phyloP scores from a whole-genome alignment of 2,113 vertebrate species.

The Caranx melampygus region DNA sequence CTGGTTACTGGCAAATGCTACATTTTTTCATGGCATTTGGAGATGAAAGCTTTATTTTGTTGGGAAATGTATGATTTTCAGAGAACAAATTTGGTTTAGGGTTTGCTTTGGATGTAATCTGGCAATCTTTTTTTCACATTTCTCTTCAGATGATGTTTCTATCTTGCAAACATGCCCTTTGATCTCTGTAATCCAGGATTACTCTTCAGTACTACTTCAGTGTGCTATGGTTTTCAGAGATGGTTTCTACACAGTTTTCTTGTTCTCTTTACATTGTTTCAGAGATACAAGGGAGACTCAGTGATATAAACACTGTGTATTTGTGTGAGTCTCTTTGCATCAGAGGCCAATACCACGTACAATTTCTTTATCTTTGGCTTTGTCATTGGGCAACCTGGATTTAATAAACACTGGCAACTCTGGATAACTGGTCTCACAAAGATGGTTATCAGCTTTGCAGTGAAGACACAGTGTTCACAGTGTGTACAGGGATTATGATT shows the following conservation, averaged over 20 bases:
- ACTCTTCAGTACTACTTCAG: slow-evolving; percentile 3
- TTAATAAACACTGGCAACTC: background rate
- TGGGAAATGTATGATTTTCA: background rate
- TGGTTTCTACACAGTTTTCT: background rate
- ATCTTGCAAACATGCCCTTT: slow-evolving; percentile 14
- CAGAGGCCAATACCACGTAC: background rate
- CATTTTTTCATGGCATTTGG: background rate
- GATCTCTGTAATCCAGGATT: slow-evolving; percentile 21
- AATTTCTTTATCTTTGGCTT: background rate
- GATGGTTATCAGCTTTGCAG: slow-evolving; percentile 3
- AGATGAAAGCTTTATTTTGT: background rate
- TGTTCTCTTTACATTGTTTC: background rate
- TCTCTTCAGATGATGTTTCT: background rate
- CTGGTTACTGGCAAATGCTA: background rate
- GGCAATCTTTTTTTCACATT: background rate
- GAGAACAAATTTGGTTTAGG: background rate
- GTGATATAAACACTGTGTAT: background rate
- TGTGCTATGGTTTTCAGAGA: background rate
- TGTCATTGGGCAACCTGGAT: background rate
- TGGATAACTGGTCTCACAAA: background rate
- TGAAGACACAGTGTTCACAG: background rate
- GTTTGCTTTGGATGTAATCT: background rate
- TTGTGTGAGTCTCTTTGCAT: background rate
- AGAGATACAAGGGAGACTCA: background rate
- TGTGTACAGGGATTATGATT: slow-evolving; percentile 23